Evolutionary conservation across 2,113 vertebrate genomes (phyloP), one percentile per base, ranked within the genome.

Genomic region (Pachypanchax playfairii): DNA sequence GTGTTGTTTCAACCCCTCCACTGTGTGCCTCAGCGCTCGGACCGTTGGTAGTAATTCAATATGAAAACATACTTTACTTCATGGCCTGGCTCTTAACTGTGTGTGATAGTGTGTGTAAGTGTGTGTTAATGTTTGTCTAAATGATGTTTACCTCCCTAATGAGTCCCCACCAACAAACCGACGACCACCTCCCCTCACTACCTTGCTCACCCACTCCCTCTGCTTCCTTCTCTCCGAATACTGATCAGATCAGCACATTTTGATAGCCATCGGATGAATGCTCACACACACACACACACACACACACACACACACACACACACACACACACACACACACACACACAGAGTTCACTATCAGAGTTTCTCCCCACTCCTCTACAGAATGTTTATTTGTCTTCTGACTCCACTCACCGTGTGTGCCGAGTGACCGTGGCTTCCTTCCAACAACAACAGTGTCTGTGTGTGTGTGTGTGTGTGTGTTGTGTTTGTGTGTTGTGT

Each of bases 381-480:
- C 83, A 63, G 60, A 84, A 56, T 89, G 87, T 89, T 89, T 89
- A 85, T 89, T 89, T 89, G 85, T 89, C 84, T 88, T 82, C 74
- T 87, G 85, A 85, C 87, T 87, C 85, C 83, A 80, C 83, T 85
- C 77, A 77, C 77, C 56, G 77, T 83, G 84, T 79, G 79, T 42
- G 54, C 66, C 6, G 79, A 84, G 80, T 55, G 21, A 77, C 73
- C 24, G 3, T 86, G 87, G 87, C 85, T 82, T 31, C 17, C 12
- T 50, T 89, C 87, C 87, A 89, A 87, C 75, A 82, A 85, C 80
- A 89, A 84, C 85, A 77, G 65, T 47, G 60, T 57, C 53, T 57
- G 55, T 67, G 65, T 73, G 52, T 69, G 44, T 55, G 25, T 54
- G 43, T 61, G 43, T 56, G 71, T 70, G 73, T 64, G 47, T 48